These are phyloP conservation scores for Cataglyphis albicans DNA, from an alignment of 2,888 invertebrate genomes.

Conservation along the genomic window DNA sequence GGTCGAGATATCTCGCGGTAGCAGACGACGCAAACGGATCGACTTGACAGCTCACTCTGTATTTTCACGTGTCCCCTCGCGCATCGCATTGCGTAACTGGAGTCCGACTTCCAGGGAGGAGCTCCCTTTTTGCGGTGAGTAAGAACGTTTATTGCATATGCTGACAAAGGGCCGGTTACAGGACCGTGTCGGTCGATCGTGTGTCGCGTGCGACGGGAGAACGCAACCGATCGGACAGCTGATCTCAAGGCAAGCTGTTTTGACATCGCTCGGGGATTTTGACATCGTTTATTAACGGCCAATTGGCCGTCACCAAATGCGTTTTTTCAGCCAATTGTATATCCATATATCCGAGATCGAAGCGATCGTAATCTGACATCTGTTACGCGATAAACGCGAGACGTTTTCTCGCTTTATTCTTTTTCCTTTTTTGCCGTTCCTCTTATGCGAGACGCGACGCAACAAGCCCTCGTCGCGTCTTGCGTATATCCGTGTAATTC, in stretches of 20 bases:
- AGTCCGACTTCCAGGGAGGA: constrained; percentile 81
- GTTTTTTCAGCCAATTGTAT: constrained; percentile 76
- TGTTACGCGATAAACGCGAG: constrained; percentile 71
- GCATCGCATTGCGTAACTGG: constrained; percentile 83
- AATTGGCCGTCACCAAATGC: constrained; percentile 75
- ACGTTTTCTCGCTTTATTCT: constrained; percentile 17
- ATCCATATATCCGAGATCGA: constrained; percentile 64
- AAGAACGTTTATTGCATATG: constrained; percentile 1
- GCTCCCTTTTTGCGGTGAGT: constrained; percentile 83
- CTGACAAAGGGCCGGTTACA: background rate
- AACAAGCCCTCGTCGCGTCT: background rate
- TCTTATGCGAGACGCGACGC: background rate
- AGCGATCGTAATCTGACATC: constrained; percentile 71
- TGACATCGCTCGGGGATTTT: constrained; percentile 69
- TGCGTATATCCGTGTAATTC: background rate
- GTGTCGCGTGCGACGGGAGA: background rate
- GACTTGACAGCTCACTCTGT: constrained; percentile 82
- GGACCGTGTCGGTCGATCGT: background rate
- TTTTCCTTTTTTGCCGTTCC: background rate
- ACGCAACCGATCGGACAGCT: constrained; percentile 52
- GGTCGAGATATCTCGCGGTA: constrained; percentile 75
- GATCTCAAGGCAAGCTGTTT: constrained; percentile 67
- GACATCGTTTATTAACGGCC: constrained; percentile 75
- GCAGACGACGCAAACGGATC: constrained; percentile 81
- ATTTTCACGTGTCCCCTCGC: constrained; percentile 82